phyloP scores from a whole-genome alignment of 2,113 vertebrate genomes.

The Petroica traversi region DNA sequence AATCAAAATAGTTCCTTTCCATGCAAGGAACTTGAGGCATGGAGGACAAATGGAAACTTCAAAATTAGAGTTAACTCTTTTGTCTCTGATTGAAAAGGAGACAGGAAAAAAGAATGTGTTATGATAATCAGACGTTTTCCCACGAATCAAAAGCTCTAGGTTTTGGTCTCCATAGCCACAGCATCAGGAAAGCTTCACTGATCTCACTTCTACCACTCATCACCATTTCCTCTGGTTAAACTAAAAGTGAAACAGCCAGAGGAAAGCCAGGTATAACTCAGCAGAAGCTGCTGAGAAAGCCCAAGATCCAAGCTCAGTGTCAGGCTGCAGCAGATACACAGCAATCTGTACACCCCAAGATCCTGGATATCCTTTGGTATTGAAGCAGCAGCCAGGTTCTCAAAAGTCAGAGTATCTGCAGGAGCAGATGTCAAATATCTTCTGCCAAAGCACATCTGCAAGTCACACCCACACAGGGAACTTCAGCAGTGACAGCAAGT shows the following conservation, averaged over 20 bases:
- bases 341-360: not conserved
- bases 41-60: not conserved
- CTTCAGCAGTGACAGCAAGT: not conserved
- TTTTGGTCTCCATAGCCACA: not conserved
- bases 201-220: not conserved
- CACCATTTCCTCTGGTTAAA: not conserved
- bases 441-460: not conserved
- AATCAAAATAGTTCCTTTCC: not conserved
- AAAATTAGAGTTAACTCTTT: not conserved
- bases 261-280: not conserved
- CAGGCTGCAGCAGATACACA: not conserved
- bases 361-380: accelerated
- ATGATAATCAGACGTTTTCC: not conserved
- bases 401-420: not conserved
- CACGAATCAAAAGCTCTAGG: not conserved
- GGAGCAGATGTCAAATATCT: not conserved
- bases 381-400: not conserved
- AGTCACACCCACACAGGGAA: not conserved
- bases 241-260: not conserved
- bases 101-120: accelerated
- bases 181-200: not conserved
- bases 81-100: not conserved
- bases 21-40: not conserved
- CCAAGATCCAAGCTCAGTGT: not conserved
- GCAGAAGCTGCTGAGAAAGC: not conserved